Conservation (phyloP, 2,797 vertebrate species). For the Urocyon cinereoargenteus region DNA sequence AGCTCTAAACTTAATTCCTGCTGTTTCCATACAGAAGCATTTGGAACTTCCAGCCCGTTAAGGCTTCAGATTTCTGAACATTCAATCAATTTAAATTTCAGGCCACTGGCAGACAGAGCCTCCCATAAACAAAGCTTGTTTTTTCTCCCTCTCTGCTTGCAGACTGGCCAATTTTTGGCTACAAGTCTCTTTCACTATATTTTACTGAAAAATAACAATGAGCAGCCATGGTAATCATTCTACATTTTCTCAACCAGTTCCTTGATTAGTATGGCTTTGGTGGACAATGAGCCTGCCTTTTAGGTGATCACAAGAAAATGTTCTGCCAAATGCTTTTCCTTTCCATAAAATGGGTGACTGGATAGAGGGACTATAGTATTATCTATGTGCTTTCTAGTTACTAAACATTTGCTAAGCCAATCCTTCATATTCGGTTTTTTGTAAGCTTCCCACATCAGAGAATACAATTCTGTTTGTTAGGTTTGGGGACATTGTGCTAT, state of each 20-base stretch:
- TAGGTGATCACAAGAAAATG: background rate
- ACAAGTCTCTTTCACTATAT: background rate
- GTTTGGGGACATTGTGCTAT: background rate
- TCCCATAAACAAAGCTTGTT: background rate
- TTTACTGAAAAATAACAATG: background rate
- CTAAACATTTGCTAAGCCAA: background rate
- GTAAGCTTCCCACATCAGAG: background rate
- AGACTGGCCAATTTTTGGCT: background rate
- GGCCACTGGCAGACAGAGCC: background rate
- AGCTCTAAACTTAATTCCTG: background rate
- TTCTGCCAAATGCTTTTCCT: background rate
- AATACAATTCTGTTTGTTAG: slow-evolving; percentile 14
- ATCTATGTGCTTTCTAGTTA: background rate
- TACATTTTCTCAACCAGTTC: background rate
- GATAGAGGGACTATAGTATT: background rate
- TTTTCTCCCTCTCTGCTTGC: background rate
- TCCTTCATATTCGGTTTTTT: background rate
- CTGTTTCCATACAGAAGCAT: background rate
- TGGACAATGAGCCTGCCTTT: background rate
- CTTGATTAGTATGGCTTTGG: background rate
- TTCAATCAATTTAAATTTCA: slow-evolving; percentile 51
- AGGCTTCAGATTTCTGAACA: background rate
- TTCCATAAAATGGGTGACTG: background rate
- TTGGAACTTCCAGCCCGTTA: background rate
- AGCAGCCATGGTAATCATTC: background rate